Evolutionary conservation across 2,113 vertebrate species (phyloP).

Genomic region (Podarcis raffonei): DNA sequence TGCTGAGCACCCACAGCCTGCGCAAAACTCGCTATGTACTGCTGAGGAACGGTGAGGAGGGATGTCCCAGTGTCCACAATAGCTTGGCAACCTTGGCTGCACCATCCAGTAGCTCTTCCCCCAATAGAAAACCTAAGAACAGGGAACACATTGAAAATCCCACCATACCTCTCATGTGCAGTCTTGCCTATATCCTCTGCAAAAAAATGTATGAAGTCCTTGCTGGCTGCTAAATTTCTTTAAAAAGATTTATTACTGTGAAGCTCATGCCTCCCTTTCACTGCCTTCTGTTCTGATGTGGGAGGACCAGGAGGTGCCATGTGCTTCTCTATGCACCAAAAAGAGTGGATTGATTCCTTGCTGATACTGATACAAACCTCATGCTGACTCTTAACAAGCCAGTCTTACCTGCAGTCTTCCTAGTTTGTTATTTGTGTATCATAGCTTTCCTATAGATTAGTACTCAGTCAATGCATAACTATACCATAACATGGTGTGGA

Average conservation of each 20-base stretch:
- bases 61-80: constrained; percentile 63
- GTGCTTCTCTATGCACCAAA: too few relatives aligned
- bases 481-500: neutral
- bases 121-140: constrained; percentile 63
- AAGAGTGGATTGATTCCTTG: neutral
- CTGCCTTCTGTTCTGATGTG: neutral
- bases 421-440: neutral
- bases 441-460: neutral
- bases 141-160: neutral
- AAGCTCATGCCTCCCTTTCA: neutral
- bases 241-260: neutral
- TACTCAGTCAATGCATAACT: neutral
- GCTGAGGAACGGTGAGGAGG: constrained; percentile 49
- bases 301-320: too few relatives aligned
- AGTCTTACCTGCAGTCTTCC: neutral
- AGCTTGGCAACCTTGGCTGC: constrained; percentile 62
- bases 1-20: constrained; percentile 46
- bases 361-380: neutral
- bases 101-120: constrained; percentile 62
- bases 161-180: neutral
- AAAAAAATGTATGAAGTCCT: too few relatives aligned
- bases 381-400: neutral
- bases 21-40: constrained; percentile 49
- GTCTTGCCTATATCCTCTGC: neutral
- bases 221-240: neutral